Base-by-base conservation (phyloP, 92 coral and sea anemone species). In the Porites lobata region DNA sequence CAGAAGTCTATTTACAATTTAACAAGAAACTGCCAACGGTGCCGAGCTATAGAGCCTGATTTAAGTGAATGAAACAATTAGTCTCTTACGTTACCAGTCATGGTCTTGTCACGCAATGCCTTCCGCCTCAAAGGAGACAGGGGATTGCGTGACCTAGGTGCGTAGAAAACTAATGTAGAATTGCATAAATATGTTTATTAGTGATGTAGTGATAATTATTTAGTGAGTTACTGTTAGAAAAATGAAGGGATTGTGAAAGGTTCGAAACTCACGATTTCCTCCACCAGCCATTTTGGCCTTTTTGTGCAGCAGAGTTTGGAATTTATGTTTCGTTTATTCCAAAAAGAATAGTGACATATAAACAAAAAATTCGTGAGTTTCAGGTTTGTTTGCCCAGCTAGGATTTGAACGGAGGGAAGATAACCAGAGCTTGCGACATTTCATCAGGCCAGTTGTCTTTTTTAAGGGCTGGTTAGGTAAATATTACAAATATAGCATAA, bases 1-100 rank as follows among this genome's bases (percentile, higher is more conserved):
- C 72, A 73, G 50, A 82, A 69, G 87, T 73, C 87, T 84, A 84
- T 84, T 84, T 84, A 84, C 87, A 84, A 64, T 73, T 74, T 84
- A 22, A 43, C 81, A 84, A 61, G 68, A 82, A 82, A 72, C 69
- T 57, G 50, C 20, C 56, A 53, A n/a, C 81, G 87, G 87, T 84
- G 81, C 87, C 87, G 24, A 82, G 57, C 1, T 75, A 70, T 26
- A 50, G 87, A 84, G 87, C 87, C 87, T 73, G 87, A 84, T 84
- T 73, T 84, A 21, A 62, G 53, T 21, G 52, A 61, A 71, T 14
- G 15, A 14, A 10, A 56, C 11, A 10, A 56, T 56, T 56, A 56
- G 61, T 14, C 11, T 10, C 15, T 2, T 56, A 56, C 11, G 11
- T 10, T 14, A 9, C 4, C 61, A 10, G 15, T 56, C 15, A 56